Percentiles rank a stretch among this genome's conserved stretches.
These are phyloP conservation scores for Pecten maximus DNA, from an alignment of 2,888 invertebrate genomes.

Conservation along the genomic window DNA sequence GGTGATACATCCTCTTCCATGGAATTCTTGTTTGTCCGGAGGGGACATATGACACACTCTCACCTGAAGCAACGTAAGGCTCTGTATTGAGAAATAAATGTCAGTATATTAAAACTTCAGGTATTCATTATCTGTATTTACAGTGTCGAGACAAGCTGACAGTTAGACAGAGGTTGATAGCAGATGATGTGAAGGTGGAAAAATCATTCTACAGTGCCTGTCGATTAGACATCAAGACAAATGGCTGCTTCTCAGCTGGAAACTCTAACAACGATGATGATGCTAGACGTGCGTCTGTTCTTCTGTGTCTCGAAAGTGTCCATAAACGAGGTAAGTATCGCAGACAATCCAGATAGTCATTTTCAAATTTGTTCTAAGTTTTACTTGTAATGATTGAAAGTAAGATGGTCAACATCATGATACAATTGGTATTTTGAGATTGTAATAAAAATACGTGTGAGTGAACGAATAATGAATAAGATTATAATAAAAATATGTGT, in stretches of 20 bases:
- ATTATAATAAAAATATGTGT: too few species aligned
- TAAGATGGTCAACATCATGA: background rate
- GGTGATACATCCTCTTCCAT: too few species aligned
- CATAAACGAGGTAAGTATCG: constrained; percentile 79
- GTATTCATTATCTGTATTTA: constrained; percentile 52
- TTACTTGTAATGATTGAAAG: background rate
- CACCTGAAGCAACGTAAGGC: too few species aligned
- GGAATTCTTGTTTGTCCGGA: too few species aligned
- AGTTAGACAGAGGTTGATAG: constrained; percentile 92
- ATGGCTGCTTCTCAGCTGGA: constrained; percentile 87
- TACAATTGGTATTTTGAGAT: background rate
- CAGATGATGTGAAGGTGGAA: constrained; percentile 94
- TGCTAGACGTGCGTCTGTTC: constrained; percentile 92
- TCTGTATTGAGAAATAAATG: constrained; percentile 22
- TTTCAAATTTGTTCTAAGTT: background rate
- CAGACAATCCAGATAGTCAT: background rate
- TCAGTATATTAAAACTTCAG: background rate
- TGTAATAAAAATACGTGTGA: background rate
- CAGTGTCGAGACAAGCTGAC: constrained; percentile 92
- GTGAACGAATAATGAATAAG: too few species aligned
- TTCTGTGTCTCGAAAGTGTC: constrained; percentile 92
- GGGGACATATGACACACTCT: too few species aligned
- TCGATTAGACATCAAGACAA: constrained; percentile 92
- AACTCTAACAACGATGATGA: constrained; percentile 90
- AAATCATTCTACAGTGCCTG: constrained; percentile 94